Base-by-base conservation (phyloP, 2,888 invertebrate genomes). In the Tipula helvola region DNA sequence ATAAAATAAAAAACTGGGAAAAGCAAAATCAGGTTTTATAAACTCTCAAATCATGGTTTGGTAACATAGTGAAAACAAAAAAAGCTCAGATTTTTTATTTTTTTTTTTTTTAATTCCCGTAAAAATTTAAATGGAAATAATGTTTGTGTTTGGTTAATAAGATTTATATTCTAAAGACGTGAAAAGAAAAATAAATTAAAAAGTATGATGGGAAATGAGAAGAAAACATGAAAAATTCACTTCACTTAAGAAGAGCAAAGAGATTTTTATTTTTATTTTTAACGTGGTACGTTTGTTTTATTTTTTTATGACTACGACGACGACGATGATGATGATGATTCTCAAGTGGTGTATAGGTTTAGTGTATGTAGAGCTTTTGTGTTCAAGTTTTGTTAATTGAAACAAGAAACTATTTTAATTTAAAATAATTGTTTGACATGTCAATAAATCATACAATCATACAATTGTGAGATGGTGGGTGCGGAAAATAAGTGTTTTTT, bases 51-150 rank as follows among this genome's bases (percentile, higher is more conserved):
- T 5, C 71, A 71, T 28, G 71, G 28, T 18, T 71, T 71, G 10
- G 52, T 28, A 28, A 71, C 71, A 28, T 71, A 71, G 71, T 71
- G 71, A 28, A 5, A 39, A 39, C 39, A 39, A 39, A 71, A 71
- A 71, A 71, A 71, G 71, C 71, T 28, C 71, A 71, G 71, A 71
- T 71, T 71, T 52, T 44, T n/a, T n/a, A 42, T 12, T 42, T 44
- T 44, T 44, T 10, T 52, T 71, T 71, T 71, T 71, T 71, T 71
- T 71, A 28, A 71, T 71, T 71, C 28, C 16, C 71, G 71, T 28
- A 71, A 71, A 71, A 71, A 71, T 71, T 71, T 71, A 71, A 71
- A 71, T 71, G 71, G 71, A 71, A 71, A 71, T 71, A 71, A 71
- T 71, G 71, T 71, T 71, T 71, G 71, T 71, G 71, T 71, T 71